phyloP scores from a whole-genome alignment of 1,140 invertebrate genomes.

The Drosophila lacertosa region DNA sequence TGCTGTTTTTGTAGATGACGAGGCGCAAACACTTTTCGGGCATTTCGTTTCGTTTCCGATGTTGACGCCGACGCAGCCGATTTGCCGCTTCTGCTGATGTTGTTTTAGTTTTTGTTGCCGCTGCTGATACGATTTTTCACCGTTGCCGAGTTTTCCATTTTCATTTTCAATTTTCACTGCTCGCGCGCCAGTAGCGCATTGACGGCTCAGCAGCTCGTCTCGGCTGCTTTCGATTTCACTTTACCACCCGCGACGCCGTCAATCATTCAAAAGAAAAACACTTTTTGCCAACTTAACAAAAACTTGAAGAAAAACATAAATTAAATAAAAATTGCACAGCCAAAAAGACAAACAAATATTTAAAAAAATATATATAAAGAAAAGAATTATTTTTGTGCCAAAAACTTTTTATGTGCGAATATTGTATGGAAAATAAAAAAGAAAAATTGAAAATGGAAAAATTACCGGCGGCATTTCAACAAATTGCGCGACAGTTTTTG shows the following conservation, averaged over 20 bases:
- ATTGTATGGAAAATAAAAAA: slow-evolving; percentile 17
- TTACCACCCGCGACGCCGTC: slow-evolving; percentile 20
- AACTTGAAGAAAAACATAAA: slow-evolving; percentile 3
- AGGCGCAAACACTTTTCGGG: slow-evolving; percentile 66
- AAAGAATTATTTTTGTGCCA: background rate
- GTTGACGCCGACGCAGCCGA: slow-evolving; percentile 71
- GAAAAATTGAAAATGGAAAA: slow-evolving; percentile 8
- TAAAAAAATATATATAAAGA: no score
- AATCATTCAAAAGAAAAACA: slow-evolving; percentile 11
- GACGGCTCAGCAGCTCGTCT: slow-evolving; percentile 82
- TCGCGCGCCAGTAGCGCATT: slow-evolving; percentile 80
- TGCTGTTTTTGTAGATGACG: slow-evolving; percentile 34
- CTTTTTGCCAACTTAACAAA: background rate
- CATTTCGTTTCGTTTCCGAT: slow-evolving; percentile 65
- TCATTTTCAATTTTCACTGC: slow-evolving; percentile 80
- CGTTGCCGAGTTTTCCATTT: slow-evolving; percentile 77
- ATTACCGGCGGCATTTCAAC: slow-evolving; percentile 55
- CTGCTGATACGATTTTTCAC: slow-evolving; percentile 69
- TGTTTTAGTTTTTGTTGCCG: slow-evolving; percentile 20
- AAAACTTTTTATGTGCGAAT: slow-evolving; percentile 8
- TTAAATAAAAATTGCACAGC: slow-evolving; percentile 12
- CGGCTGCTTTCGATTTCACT: slow-evolving; percentile 62
- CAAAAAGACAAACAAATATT: slow-evolving; percentile 18
- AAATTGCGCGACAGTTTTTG: slow-evolving; percentile 19
- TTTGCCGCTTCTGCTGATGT: slow-evolving; percentile 45